These are phyloP conservation scores for Chelmon rostratus DNA, from an alignment of 2,797 vertebrate genomes.

Conservation along the genomic window DNA sequence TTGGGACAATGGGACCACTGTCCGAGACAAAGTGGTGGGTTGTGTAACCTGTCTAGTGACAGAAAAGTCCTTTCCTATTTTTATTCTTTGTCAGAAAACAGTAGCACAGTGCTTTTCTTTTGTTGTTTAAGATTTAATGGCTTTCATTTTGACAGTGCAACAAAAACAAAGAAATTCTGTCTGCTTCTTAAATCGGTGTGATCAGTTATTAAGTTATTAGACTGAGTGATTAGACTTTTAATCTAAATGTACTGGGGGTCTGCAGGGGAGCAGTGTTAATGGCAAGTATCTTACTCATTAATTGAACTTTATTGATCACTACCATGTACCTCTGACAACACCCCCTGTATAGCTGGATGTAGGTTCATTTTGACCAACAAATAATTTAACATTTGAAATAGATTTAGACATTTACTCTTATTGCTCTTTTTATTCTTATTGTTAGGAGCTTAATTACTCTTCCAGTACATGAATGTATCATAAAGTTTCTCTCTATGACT, in stretches of 20 bases:
- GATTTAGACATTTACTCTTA: too few relatives aligned
- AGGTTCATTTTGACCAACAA: neutral
- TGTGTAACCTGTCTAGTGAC: constrained; percentile 9
- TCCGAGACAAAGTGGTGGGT: constrained; percentile 1
- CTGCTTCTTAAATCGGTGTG: neutral
- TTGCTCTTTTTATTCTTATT: too few relatives aligned
- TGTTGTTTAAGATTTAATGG: neutral
- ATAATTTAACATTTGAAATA: too few relatives aligned
- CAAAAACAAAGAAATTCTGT: neutral
- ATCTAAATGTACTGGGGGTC: neutral
- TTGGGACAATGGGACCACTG: neutral
- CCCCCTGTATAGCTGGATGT: neutral
- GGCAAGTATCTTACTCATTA: neutral
- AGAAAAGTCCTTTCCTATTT: neutral
- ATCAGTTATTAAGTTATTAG: neutral
- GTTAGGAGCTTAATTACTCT: too few relatives aligned
- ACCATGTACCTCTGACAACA: neutral
- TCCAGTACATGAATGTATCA: too few relatives aligned
- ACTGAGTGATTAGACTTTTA: neutral
- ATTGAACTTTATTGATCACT: neutral
- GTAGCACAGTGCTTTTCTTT: neutral
- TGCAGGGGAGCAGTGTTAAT: neutral
- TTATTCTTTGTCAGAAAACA: neutral
- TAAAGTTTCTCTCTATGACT: too few relatives aligned
- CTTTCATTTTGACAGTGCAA: neutral